Conservation (phyloP, 2,797 vertebrate genomes). For the Aselliscus stoliczkanus region DNA sequence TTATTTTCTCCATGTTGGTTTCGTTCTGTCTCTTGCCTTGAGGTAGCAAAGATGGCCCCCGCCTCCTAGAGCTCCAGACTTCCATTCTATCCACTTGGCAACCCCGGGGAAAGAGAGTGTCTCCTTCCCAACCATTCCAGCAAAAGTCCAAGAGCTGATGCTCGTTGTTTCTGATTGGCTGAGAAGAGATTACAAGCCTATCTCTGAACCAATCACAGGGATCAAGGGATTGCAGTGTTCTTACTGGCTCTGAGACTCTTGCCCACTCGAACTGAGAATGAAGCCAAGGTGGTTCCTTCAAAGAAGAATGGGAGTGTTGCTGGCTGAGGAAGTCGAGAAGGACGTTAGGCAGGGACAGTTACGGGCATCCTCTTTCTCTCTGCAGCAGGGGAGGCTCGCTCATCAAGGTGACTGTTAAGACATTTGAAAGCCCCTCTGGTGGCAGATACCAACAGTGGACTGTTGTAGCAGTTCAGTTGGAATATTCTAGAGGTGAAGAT, state of each 20-base stretch:
- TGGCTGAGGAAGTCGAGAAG: neutral
- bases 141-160: neutral
- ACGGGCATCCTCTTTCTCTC: neutral
- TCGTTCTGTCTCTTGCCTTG: neutral
- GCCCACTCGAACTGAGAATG: conserved; percentile 33
- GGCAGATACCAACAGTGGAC: neutral
- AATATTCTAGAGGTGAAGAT: neutral
- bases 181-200: neutral
- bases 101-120: neutral
- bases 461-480: neutral
- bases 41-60: neutral
- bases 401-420: conserved; percentile 30
- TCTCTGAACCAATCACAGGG: conserved; percentile 47
- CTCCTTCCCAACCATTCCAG: conserved; percentile 27
- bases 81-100: conserved; percentile 40
- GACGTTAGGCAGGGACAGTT: neutral
- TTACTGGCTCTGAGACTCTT: neutral
- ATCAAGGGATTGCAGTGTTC: neutral
- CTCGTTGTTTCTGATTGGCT: conserved; percentile 69
- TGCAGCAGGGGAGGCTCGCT: neutral
- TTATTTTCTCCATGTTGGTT: neutral
- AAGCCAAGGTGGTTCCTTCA: conserved; percentile 15
- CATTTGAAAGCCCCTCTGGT: neutral
- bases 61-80: neutral
- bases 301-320: neutral